Evolutionary conservation across 2,797 vertebrate genomes (phyloP).

Genomic region (Lacerta agilis): DNA sequence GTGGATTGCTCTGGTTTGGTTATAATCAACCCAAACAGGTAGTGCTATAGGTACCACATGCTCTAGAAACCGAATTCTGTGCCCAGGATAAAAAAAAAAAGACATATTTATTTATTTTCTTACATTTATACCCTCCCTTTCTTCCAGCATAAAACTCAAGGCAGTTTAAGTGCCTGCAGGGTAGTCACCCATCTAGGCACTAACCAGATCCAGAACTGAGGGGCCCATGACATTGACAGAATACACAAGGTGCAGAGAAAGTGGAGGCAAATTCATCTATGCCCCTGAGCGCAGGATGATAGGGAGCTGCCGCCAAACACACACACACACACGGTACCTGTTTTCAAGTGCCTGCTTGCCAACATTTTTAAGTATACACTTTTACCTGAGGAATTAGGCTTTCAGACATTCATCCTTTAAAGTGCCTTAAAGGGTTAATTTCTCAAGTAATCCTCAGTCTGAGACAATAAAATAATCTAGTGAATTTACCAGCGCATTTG

Average conservation of each 20-base stretch:
- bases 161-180: no score
- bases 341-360: background rate
- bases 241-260: background rate
- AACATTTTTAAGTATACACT: background rate
- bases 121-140: no score
- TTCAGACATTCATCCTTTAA: background rate
- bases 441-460: background rate
- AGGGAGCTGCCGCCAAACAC: background rate
- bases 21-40: background rate
- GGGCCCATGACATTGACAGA: background rate
- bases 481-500: slow-evolving; percentile 65
- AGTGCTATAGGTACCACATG: no score
- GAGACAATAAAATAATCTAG: background rate
- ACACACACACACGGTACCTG: fast-evolving
- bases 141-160: no score
- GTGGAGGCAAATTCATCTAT: background rate
- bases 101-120: no score
- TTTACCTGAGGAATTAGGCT: no score
- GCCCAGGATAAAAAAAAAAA: no score
- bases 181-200: no score
- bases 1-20: background rate
- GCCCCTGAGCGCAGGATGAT: background rate
- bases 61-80: background rate
- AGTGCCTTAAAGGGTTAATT: background rate
- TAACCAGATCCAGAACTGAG: background rate